Evolutionary conservation across 2,888 invertebrate species (phyloP).

Genomic region (Patella pellucida): DNA sequence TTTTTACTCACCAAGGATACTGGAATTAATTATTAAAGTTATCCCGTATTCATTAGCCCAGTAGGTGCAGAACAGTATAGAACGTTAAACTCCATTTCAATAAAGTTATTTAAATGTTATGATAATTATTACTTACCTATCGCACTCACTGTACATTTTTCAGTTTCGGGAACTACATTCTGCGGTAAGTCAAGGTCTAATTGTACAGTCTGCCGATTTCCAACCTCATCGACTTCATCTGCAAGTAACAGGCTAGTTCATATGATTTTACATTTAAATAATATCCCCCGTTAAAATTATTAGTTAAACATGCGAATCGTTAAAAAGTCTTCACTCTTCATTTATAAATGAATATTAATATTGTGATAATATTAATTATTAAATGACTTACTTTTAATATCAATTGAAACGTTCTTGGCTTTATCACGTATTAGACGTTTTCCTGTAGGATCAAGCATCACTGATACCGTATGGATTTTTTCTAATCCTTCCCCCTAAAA

Average conservation of each 20-base stretch:
- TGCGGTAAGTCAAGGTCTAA: conserved; percentile 46
- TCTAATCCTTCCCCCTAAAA: conserved; percentile 49
- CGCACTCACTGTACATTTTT: conserved; percentile 45
- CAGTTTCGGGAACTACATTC: conserved; percentile 49
- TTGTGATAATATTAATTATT: conserved; percentile 22
- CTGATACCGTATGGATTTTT: conserved; percentile 45
- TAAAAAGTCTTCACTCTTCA: neutral
- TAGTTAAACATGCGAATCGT: too few species aligned
- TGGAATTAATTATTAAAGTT: too few species aligned
- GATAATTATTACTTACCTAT: conserved; percentile 35
- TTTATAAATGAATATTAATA: too few species aligned
- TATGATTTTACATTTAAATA: neutral
- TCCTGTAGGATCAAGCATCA: conserved; percentile 47
- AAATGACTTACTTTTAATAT: conserved; percentile 28
- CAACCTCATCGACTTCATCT: conserved; percentile 34
- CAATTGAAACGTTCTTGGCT: conserved; percentile 31
- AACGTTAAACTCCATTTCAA: too few species aligned
- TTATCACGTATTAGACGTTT: conserved; percentile 33
- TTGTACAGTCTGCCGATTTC: conserved; percentile 39
- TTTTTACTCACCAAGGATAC: too few species aligned
- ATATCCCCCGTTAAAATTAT: too few species aligned
- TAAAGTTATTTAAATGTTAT: too few species aligned
- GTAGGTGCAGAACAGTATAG: too few species aligned
- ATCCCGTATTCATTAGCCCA: too few species aligned
- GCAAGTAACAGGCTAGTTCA: neutral